Evolutionary conservation across 2,888 invertebrate genomes (phyloP).

Genomic region (Drosophila cracens): DNA sequence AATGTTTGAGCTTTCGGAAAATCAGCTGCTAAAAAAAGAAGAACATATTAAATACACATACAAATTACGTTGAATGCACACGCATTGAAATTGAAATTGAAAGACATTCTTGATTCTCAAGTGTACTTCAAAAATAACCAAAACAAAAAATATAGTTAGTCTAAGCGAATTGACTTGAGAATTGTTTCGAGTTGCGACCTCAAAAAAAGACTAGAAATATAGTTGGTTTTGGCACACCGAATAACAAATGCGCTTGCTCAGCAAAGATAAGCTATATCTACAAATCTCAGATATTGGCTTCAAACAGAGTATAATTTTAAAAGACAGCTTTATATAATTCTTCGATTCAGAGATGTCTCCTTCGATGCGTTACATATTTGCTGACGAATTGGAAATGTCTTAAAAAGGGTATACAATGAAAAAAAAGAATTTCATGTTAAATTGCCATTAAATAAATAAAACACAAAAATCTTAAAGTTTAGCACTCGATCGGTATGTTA

Average conservation of each 20-base stretch:
- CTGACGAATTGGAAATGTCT: not conserved
- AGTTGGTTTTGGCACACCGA: not conserved
- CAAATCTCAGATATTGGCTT: not conserved
- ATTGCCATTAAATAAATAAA: conserved; percentile 49
- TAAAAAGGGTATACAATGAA: not conserved
- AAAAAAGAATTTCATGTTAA: conserved; percentile 49
- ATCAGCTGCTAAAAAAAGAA: conserved; percentile 29
- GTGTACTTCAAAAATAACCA: conserved; percentile 52
- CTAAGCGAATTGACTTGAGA: conserved; percentile 17
- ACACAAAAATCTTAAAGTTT: conserved; percentile 34
- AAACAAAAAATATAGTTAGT: conserved; percentile 6
- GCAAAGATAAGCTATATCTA: not conserved
- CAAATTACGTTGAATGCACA: conserved; percentile 36
- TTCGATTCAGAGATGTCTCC: not conserved
- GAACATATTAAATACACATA: conserved; percentile 15
- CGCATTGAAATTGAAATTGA: conserved; percentile 58
- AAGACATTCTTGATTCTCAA: conserved; percentile 55
- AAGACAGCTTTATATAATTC: not conserved
- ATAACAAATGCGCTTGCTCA: not conserved
- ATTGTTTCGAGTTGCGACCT: conserved; percentile 32
- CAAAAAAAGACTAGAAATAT: not conserved
- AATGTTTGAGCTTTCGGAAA: conserved; percentile 49
- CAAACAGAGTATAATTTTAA: not conserved
- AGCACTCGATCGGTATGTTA: conserved; percentile 42
- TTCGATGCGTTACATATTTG: not conserved